A percentile compares a stretch with the other conserved stretches of the same genome.
Conservation (phyloP, 2,888 invertebrate species). For the Caenorhabditis wallacei region DNA sequence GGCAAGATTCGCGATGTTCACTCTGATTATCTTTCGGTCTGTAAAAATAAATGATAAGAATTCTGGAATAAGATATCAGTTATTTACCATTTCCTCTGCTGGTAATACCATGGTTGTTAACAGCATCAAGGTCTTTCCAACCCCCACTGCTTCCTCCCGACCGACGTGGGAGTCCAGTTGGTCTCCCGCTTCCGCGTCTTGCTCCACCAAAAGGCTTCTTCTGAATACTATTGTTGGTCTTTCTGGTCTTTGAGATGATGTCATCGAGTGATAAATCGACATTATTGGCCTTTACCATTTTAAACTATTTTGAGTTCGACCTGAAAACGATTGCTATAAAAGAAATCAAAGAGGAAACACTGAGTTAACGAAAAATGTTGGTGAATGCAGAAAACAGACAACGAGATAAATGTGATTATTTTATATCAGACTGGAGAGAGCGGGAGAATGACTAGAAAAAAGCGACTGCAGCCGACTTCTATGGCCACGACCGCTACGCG, state of each 20-base stretch:
- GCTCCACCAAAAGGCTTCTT: slow-evolving; percentile 28
- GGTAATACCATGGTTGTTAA: slow-evolving; percentile 41
- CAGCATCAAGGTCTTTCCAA: slow-evolving; percentile 60
- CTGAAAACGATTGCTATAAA: slow-evolving; percentile 6
- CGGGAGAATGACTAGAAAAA: no score
- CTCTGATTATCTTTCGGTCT: slow-evolving; percentile 62
- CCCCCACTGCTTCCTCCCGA: slow-evolving; percentile 40
- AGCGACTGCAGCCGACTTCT: not conserved
- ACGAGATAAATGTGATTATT: no score
- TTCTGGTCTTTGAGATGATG: slow-evolving; percentile 67
- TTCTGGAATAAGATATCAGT: not conserved
- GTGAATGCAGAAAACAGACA: no score
- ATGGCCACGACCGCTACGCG: slow-evolving; percentile 16
- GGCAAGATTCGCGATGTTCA: slow-evolving; percentile 72
- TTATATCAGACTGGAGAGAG: no score
- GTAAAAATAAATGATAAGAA: not conserved
- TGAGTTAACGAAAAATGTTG: not conserved
- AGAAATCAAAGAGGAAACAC: not conserved
- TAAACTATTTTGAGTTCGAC: slow-evolving; percentile 1
- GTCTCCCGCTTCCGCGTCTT: slow-evolving; percentile 35
- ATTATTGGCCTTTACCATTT: slow-evolving; percentile 62
- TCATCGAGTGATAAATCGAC: slow-evolving; percentile 73
- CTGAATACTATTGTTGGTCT: slow-evolving; percentile 56
- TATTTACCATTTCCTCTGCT: slow-evolving; percentile 46
- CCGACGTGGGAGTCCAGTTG: slow-evolving; percentile 52